phyloP scores from a whole-genome alignment of 2,888 invertebrate species.

The Drosophila ochracea region DNA sequence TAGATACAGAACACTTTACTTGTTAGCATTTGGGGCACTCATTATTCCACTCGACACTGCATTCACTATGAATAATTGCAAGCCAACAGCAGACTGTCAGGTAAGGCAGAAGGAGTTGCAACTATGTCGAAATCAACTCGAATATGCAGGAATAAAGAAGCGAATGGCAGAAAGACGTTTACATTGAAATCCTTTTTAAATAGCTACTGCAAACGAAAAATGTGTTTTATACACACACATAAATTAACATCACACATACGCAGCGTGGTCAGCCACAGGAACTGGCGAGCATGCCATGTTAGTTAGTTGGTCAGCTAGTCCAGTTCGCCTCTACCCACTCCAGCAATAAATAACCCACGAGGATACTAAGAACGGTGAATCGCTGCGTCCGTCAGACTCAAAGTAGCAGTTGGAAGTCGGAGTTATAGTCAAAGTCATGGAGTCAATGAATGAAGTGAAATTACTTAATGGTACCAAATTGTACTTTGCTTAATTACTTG shows the following conservation, averaged over 20 bases:
- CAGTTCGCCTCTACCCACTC: conserved; percentile 58
- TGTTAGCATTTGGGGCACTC: conserved; percentile 12
- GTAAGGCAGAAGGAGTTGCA: conserved; percentile 12
- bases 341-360: conserved; percentile 77
- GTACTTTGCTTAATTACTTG: conserved; percentile 83
- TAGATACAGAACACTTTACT: conserved; percentile 27
- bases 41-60: conserved; percentile 1
- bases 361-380: conserved; percentile 11
- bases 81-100: conserved; percentile 6
- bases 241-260: conserved; percentile 52
- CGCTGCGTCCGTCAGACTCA: conserved; percentile 5
- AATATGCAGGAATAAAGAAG: conserved; percentile 10
- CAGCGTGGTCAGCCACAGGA: conserved; percentile 43
- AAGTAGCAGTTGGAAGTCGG: neutral
- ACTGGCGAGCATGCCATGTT: conserved; percentile 21
- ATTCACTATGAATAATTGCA: conserved; percentile 33
- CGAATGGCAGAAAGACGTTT: conserved; percentile 13
- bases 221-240: conserved; percentile 34
- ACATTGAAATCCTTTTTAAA: conserved; percentile 68
- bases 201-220: conserved; percentile 55
- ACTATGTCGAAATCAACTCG: conserved; percentile 48
- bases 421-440: conserved; percentile 40
- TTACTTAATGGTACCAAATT: conserved; percentile 82
- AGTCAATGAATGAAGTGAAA: conserved; percentile 77
- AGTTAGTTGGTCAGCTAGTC: conserved; percentile 59